These are phyloP conservation scores for Cichladusa arquata DNA, from an alignment of 2,113 vertebrate species.

Conservation along the genomic window DNA sequence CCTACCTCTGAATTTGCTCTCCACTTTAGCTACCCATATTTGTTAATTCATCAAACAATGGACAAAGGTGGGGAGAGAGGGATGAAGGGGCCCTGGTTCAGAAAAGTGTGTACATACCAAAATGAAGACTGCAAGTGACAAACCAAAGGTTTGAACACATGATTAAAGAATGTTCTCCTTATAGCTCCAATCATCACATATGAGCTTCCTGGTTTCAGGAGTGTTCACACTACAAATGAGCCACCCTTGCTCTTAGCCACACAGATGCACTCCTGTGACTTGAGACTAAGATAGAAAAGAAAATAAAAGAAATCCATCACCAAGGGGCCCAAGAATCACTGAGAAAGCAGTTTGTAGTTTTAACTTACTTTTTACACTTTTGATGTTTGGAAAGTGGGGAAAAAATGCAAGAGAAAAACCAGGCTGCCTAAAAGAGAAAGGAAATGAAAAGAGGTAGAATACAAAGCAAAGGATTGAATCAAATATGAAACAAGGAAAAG, in stretches of 20 bases:
- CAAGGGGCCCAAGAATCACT: background rate
- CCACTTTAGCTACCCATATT: background rate
- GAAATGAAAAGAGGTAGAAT: background rate
- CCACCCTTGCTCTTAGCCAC: background rate
- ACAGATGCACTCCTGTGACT: background rate
- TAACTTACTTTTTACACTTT: background rate
- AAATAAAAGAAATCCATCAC: background rate
- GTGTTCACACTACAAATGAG: background rate
- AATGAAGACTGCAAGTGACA: background rate
- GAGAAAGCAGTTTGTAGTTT: background rate
- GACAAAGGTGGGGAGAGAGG: background rate
- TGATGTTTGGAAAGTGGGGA: background rate
- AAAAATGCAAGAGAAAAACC: background rate
- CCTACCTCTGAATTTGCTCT: background rate
- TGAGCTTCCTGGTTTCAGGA: background rate
- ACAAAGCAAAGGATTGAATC: background rate
- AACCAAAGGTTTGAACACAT: background rate
- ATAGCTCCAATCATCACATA: background rate
- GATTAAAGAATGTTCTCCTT: background rate
- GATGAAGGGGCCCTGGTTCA: background rate
- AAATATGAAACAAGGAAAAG: background rate
- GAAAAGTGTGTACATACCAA: rapidly evolving
- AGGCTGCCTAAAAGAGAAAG: background rate
- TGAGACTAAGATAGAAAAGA: background rate
- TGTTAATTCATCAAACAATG: background rate